A percentile compares a stretch with the other conserved stretches of the same genome.
These are phyloP conservation scores for Asobara japonica DNA, from an alignment of 1,140 invertebrate genomes.

Conservation along the genomic window DNA sequence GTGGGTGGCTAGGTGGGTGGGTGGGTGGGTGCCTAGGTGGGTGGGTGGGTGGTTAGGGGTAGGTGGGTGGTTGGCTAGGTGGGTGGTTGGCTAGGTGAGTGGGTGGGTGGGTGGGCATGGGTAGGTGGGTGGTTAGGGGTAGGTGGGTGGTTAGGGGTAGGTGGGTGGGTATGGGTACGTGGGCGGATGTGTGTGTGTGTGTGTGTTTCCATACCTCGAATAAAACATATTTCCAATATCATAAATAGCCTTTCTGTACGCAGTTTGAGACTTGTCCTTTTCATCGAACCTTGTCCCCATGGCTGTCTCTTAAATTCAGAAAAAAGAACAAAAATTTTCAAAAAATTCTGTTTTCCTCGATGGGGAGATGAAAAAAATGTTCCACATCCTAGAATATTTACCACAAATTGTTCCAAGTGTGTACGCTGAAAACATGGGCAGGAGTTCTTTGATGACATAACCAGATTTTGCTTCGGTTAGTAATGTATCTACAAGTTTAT, in stretches of 20 bases:
- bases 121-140: too few species aligned
- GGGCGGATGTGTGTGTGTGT: too few species aligned
- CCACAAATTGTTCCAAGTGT: constrained; percentile 76
- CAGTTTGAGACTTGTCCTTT: constrained; percentile 40
- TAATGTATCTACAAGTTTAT: constrained; percentile 67
- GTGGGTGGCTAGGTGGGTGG: too few species aligned
- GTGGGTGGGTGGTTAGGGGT: too few species aligned
- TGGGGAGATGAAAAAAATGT: too few species aligned
- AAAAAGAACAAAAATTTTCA: too few species aligned
- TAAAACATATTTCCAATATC: constrained; percentile 37
- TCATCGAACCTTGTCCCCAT: constrained; percentile 41
- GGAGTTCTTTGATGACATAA: constrained; percentile 65
- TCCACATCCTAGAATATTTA: constrained; percentile 43
- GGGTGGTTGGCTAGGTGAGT: too few species aligned
- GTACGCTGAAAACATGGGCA: constrained; percentile 69
- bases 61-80: too few species aligned
- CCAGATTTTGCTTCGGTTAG: constrained; percentile 46
- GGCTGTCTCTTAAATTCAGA: constrained; percentile 40
- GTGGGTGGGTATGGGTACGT: too few species aligned
- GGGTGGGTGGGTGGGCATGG: too few species aligned
- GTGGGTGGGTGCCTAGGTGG: too few species aligned
- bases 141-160: too few species aligned
- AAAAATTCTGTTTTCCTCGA: background rate
- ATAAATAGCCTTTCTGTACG: constrained; percentile 48
- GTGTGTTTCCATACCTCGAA: background rate